Percentiles rank a stretch among this genome's conserved stretches.
Evolutionary conservation across 2,797 vertebrate species (phyloP).

Genomic region (Muscicapa striata): DNA sequence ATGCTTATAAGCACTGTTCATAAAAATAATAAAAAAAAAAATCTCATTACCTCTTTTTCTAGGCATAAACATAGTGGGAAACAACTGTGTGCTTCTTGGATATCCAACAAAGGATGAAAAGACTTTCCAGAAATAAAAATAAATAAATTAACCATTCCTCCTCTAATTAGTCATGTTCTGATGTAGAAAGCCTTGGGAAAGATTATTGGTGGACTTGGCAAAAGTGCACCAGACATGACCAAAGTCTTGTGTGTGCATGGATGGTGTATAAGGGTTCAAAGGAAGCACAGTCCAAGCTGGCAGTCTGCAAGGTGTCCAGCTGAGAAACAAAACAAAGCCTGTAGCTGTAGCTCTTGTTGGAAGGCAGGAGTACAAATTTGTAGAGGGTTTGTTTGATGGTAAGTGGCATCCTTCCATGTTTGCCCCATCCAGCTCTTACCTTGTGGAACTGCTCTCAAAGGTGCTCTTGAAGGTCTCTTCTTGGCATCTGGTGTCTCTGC

Average conservation of each 20-base stretch:
- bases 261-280: neutral
- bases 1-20: slow-evolving; percentile 58
- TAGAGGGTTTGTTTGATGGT: slow-evolving; percentile 14
- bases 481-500: neutral
- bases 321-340: neutral
- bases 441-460: slow-evolving; percentile 5
- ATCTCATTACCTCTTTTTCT: slow-evolving; percentile 68
- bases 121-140: neutral
- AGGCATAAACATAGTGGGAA: slow-evolving; percentile 34
- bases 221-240: neutral
- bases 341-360: neutral
- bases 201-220: neutral
- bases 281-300: slow-evolving; percentile 35
- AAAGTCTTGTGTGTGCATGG: neutral
- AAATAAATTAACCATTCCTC: neutral
- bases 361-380: slow-evolving; percentile 4
- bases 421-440: neutral
- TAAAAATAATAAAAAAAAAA: neutral
- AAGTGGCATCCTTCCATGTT: slow-evolving; percentile 34
- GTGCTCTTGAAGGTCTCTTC: neutral
- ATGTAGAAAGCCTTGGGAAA: slow-evolving; percentile 4
- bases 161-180: slow-evolving; percentile 4
- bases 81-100: slow-evolving; percentile 37
- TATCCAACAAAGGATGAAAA: neutral
- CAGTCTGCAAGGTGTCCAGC: neutral